Conservation (phyloP, 2,888 invertebrate genomes). For the Pachycephus smyrnensis region DNA sequence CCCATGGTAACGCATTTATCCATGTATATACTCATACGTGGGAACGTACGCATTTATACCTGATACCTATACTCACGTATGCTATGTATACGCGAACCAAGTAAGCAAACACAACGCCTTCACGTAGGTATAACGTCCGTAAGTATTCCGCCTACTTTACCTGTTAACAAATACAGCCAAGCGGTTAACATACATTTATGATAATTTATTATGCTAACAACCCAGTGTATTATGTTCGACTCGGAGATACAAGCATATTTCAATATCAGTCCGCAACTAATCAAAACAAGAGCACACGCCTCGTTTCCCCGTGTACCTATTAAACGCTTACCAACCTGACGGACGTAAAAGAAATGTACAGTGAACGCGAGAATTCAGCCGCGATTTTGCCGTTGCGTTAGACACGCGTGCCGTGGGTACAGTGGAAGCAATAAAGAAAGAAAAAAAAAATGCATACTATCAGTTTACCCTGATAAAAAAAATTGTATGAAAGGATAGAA, state of each 20-base stretch:
- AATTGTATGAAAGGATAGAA: background rate
- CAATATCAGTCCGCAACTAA: slow-evolving; percentile 43
- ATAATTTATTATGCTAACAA: slow-evolving; percentile 58
- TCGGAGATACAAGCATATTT: slow-evolving; percentile 42
- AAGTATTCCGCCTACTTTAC: slow-evolving; percentile 54
- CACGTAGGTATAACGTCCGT: slow-evolving; percentile 27
- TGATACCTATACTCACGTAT: background rate
- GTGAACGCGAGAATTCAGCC: slow-evolving; percentile 25
- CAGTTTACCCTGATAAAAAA: background rate
- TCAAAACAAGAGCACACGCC: slow-evolving; percentile 36
- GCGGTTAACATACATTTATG: slow-evolving; percentile 55
- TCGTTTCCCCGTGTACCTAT: slow-evolving; percentile 13
- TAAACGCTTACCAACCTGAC: slow-evolving; percentile 10
- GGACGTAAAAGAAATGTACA: slow-evolving; percentile 9
- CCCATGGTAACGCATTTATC: background rate
- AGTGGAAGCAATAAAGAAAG: slow-evolving; percentile 11
- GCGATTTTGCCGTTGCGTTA: slow-evolving; percentile 13
- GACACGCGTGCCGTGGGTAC: slow-evolving; percentile 18
- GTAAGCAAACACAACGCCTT: slow-evolving; percentile 6
- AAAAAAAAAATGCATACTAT: slow-evolving; percentile 16
- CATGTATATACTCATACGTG: background rate
- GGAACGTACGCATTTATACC: too few relatives aligned
- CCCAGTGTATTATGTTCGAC: slow-evolving; percentile 47
- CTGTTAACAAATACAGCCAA: slow-evolving; percentile 61
- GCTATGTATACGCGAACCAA: background rate